Evolutionary conservation across 2,113 vertebrate species (phyloP), one percentile per base, ranked within the genome.

Genomic region (Myocastor coypus): DNA sequence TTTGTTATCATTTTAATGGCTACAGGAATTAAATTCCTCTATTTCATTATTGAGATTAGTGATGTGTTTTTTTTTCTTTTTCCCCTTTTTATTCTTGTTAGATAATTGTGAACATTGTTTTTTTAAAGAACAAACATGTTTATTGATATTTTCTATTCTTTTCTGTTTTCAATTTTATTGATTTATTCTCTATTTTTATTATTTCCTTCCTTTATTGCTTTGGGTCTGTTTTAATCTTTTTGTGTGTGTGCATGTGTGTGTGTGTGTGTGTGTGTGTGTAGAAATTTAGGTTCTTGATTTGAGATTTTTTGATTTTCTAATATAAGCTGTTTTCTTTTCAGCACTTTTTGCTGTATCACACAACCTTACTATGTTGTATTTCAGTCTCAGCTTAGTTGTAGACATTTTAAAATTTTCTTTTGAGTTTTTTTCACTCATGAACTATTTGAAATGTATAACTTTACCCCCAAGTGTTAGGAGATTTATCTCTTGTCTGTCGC

Each of bases 111-210:
- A 94, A 71, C 14, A 83, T 83, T 71, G 66, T 63, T 90, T 4
- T 83, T 83, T 42, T 30, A 57, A 91, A 73, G 28, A 75, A 24
- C 32, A 63, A 28, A 40, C 9, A 75, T 83, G 13, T 64, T 46
- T 87, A 69, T 82, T 83, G 26, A 50, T 95, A 88, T 80, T 1
- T 34, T 83, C 26, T 95, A n/a, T 86, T 89, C 20, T 89, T 92
- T 92, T 55, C 68, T 87, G 22, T 69, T 95, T 91, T 85, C 24
- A 71, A 73, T 84, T 92, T 81, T 22, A 89, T 26, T 87, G 34
- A 61, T 95, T 73, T 83, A 40, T 94, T 82, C 5, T 95, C 4
- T 91, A 42, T 80, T 80, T 22, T 89, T 84, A 63, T 83, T 82
- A 59, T 75, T 94, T 89, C 40, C 8, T 75, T 92, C 32, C 30